Evolutionary conservation across 2,888 invertebrate genomes (phyloP).

Genomic region (Pedicia rivosa): DNA sequence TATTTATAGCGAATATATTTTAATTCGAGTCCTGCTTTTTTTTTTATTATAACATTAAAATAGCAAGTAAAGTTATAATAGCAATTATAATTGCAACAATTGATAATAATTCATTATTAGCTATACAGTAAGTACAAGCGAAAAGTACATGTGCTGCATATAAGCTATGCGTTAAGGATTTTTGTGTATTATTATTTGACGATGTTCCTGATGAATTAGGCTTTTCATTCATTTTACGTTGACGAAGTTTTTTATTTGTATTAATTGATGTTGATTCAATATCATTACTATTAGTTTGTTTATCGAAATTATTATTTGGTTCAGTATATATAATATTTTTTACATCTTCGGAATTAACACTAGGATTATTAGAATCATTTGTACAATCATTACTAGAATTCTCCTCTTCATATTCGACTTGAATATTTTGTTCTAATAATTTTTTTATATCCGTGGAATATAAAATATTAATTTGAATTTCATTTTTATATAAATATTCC

Average conservation of each 20-base stretch:
- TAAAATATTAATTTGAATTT: background rate
- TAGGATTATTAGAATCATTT: no score
- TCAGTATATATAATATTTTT: no score
- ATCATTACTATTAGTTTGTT: background rate
- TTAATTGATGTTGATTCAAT: background rate
- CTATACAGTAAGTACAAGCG: slow-evolving; percentile 61
- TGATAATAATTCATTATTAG: slow-evolving; percentile 57
- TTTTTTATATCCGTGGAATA: no score
- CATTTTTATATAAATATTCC: no score
- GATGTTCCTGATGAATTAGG: slow-evolving; percentile 8
- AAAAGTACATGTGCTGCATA: slow-evolving; percentile 42
- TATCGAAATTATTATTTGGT: background rate
- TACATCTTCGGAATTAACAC: no score
- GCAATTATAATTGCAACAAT: slow-evolving; percentile 60
- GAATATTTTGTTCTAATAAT: background rate
- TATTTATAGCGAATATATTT: no score
- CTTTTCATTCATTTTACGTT: no score
- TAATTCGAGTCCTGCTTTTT: no score
- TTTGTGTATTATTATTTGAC: slow-evolving; percentile 21
- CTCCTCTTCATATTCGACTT: background rate
- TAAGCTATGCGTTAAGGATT: background rate
- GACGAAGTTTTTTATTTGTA: background rate
- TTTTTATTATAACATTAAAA: slow-evolving; percentile 38
- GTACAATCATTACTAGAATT: background rate
- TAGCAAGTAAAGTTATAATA: slow-evolving; percentile 53